phyloP scores from a whole-genome alignment of 2,113 vertebrate species.

The Syngnathoides biaculeatus region DNA sequence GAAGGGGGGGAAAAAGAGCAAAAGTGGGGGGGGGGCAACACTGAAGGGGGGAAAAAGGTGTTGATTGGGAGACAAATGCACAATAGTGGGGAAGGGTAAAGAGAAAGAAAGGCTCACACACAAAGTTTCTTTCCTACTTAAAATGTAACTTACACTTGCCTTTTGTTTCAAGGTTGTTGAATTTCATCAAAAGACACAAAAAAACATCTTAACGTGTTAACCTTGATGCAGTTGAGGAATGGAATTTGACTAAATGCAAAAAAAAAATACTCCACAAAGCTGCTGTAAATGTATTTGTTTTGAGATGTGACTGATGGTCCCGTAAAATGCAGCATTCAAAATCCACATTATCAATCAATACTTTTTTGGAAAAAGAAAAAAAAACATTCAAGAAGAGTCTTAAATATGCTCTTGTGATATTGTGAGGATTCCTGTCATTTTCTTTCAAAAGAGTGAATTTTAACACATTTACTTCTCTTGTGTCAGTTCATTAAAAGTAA shows the following conservation, averaged over 20 bases:
- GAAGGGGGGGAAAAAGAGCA: slow-evolving; percentile 9
- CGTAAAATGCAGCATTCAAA: slow-evolving; percentile 1
- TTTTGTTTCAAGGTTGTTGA: slow-evolving; percentile 46
- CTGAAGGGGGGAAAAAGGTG: slow-evolving; percentile 50
- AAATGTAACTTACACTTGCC: slow-evolving; percentile 32
- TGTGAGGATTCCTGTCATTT: background rate
- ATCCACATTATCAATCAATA: background rate
- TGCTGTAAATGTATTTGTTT: background rate
- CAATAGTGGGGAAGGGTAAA: slow-evolving; percentile 44
- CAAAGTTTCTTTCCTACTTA: background rate
- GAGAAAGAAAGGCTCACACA: slow-evolving; percentile 43
- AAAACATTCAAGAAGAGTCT: background rate
- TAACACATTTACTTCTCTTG: background rate
- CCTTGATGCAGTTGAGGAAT: background rate
- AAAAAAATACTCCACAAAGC: background rate
- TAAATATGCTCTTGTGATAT: background rate
- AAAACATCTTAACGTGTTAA: background rate
- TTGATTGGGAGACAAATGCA: slow-evolving; percentile 37
- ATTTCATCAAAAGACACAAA: slow-evolving; percentile 35
- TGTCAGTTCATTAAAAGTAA: background rate
- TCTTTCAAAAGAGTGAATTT: background rate
- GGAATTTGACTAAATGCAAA: background rate
- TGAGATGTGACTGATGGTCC: background rate
- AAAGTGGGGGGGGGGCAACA: slow-evolving; percentile 51
- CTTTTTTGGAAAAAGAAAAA: background rate